These are phyloP conservation scores for Hemichromis elongatus DNA, from an alignment of 2,113 vertebrate species.

Conservation along the genomic window DNA sequence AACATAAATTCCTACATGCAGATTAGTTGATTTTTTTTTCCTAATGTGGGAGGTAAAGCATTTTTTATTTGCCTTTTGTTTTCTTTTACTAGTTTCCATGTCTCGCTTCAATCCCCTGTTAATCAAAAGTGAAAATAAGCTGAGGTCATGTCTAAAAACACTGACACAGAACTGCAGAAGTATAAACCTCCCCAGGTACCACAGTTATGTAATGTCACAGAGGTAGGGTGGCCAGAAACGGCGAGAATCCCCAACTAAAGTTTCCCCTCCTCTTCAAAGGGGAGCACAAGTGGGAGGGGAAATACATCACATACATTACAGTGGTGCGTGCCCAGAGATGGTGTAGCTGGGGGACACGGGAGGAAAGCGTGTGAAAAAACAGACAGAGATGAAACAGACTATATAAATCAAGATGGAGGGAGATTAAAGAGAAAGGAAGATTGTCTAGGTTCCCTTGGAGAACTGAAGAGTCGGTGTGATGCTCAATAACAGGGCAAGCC, in stretches of 20 bases:
- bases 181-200: background rate
- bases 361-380: constrained; percentile 19
- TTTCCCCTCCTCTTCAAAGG: background rate
- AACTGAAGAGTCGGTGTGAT: constrained; percentile 10
- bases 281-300: constrained; percentile 23
- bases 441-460: constrained; percentile 41
- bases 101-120: background rate
- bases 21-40: background rate
- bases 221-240: background rate
- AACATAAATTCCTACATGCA: background rate
- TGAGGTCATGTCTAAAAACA: background rate
- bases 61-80: background rate
- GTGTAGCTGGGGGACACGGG: background rate
- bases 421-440: constrained; percentile 48
- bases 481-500: constrained; percentile 45
- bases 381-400: constrained; percentile 56
- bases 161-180: background rate
- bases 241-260: constrained; percentile 10
- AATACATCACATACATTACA: constrained; percentile 36
- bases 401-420: constrained; percentile 52
- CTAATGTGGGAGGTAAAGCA: background rate
- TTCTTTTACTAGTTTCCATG: background rate
- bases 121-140: background rate
- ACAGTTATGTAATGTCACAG: background rate
- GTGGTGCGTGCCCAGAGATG: constrained; percentile 3